Conservation (phyloP, 2,113 vertebrate genomes). For the Onychostruthus taczanowskii region DNA sequence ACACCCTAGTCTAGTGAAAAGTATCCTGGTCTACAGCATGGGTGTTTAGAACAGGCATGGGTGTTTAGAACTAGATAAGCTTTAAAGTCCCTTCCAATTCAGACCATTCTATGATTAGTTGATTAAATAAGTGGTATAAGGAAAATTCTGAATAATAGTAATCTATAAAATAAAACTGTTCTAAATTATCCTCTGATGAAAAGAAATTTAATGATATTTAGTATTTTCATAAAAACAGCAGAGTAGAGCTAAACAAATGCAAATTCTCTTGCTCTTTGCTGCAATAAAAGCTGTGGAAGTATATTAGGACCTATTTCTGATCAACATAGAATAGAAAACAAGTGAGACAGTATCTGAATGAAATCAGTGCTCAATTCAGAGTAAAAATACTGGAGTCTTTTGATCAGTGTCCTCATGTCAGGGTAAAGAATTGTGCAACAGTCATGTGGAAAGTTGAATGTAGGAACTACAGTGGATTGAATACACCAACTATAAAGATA, state of each 20-base stretch:
- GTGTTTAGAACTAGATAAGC: background rate
- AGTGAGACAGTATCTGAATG: background rate
- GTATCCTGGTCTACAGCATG: background rate
- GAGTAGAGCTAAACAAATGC: background rate
- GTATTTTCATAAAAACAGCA: background rate
- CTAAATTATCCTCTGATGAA: background rate
- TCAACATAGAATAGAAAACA: background rate
- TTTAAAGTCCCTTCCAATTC: background rate
- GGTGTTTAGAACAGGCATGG: background rate
- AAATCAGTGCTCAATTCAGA: background rate
- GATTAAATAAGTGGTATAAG: background rate
- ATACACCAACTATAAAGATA: background rate
- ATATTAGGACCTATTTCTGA: background rate
- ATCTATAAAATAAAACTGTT: background rate
- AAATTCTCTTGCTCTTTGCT: background rate
- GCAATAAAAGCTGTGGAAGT: background rate
- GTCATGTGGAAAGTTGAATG: background rate
- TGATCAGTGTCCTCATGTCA: background rate
- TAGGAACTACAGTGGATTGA: background rate
- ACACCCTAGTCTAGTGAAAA: background rate
- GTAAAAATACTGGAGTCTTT: background rate
- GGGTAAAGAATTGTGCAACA: background rate
- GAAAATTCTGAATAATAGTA: background rate
- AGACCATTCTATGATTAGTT: background rate
- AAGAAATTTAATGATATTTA: background rate